Evolutionary conservation across 2,113 vertebrate species (phyloP), one percentile per base, ranked within the genome.

Genomic region (Puma concolor): DNA sequence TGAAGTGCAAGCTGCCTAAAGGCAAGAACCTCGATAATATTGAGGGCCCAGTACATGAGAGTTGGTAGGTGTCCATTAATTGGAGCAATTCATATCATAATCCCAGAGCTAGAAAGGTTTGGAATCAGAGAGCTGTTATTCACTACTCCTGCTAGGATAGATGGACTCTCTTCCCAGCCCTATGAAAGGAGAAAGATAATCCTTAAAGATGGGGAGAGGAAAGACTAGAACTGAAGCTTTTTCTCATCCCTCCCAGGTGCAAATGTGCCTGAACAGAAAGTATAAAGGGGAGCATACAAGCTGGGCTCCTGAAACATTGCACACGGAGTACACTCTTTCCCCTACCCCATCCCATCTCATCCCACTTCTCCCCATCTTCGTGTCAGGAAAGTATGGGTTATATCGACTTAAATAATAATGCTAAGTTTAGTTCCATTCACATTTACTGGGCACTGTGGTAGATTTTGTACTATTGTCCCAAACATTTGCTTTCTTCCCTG

Each of bases 401-500:
- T 3, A 63, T 17, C 17, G 19, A 72, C 8, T 74, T 84, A 69
- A 95, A 77, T 79, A 72, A 72, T 66, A 44, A 72, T 50, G 67
- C 23, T 74, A 50, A 72, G 7, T 8, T 72, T 19, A 48, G 92
- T 74, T 81, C 36, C 54, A 15, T 69, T 85, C 69, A 41, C 48
- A 72, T 79, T 63, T 52, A 71, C 87, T 74, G 38, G 38, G 31
- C 11, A 74, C 64, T 71, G 7, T 44, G 31, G 25, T 76, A 77
- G 60, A 69, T 72, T 93, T 72, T 83, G n/a, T 77, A 33, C 63
- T 87, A 66, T 57, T 91, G 41, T 85, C 96, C 84, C 94, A 85
- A 97, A 82, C 67, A 67, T 77, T 50, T 91, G 72, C 60, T 41
- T 72, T 92, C 82, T 96, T 82, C n/a, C 69, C 31, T 85, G 57